A percentile compares a stretch with the other conserved stretches of the same genome.
Conservation (phyloP, 1,140 invertebrate species). For the Cydia fagiglandana region DNA sequence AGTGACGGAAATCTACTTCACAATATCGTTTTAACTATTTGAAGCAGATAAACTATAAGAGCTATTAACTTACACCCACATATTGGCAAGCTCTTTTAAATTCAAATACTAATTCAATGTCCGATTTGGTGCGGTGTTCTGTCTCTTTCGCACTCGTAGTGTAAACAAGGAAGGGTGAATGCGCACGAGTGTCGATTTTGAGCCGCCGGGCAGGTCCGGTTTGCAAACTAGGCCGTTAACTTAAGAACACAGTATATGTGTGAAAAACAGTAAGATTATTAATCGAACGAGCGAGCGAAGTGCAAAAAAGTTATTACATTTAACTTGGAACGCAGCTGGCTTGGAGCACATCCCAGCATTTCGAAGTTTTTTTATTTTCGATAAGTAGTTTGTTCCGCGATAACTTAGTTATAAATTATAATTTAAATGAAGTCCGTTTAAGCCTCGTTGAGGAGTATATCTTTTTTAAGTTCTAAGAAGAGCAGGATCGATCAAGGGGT, state of each 20-base stretch:
- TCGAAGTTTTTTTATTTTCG: no score
- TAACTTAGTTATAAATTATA: no score
- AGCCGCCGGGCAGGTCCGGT: conserved; percentile 15
- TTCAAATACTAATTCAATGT: not conserved
- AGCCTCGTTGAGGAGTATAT: no score
- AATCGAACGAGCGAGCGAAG: no score
- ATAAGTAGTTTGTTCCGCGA: no score
- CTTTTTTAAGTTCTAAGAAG: no score
- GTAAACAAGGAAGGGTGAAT: not conserved
- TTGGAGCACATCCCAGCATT: no score
- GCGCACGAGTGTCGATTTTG: conserved; percentile 29
- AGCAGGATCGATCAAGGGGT: no score
- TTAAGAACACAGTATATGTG: not conserved
- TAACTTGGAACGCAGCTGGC: no score
- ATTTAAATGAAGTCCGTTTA: no score
- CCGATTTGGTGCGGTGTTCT: conserved; percentile 24
- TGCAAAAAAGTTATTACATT: no score
- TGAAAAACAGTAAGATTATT: not conserved
- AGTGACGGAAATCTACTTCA: not conserved
- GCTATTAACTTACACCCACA: conserved; percentile 15
- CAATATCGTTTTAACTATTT: not conserved
- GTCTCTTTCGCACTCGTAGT: not conserved
- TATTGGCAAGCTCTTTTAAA: not conserved
- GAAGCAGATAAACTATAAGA: not conserved
- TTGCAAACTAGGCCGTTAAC: conserved; percentile 30